Evolutionary conservation across 2,797 vertebrate genomes (phyloP), one percentile per base, ranked within the genome.

Genomic region (Chloroceryle amazona): DNA sequence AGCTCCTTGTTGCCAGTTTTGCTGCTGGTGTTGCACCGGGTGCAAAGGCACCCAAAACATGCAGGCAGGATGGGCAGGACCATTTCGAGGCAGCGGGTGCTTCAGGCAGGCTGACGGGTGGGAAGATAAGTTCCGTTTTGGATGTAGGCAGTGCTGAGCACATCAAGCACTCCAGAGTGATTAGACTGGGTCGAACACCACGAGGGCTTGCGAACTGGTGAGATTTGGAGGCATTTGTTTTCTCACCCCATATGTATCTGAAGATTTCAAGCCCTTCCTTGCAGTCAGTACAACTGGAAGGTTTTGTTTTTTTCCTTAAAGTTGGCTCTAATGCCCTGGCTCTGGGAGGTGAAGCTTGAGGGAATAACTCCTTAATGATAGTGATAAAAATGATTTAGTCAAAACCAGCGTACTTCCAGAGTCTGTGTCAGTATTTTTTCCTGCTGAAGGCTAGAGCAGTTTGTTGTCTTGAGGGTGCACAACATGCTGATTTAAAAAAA

Each of bases 1-100:
- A 11, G 42, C 61, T 52, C 26, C 65, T 58, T 3, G 49, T 26
- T 51, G 26, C 26, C 49, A 51, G 9, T 51, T 51, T 51, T 51
- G 33, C 17, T 61, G 35, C 41, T 28, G 37, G 14, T 29, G n/a
- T 60, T 11, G 8, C 0, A 0, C 3, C 0, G 13, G 26, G 46
- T 3, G 2, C 1, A 2, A 28, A 29, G 58, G 63, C 26, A 29
- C 26, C 49, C 26, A 28, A 51, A 28, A 29, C 22, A 3, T 7
- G 31, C 1, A 4, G 46, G 58, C 35, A 51, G 55, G 41, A 21
- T 1, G 33, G 52, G 52, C 78, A 74, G 52, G 25, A 12, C 33
- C 1, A 0, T 13, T 19, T 10, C 0, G 4, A 31, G 61, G 55
- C 52, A 55, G 18, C 61, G 44, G 28, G 25, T 47, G 41, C 79